A percentile compares a stretch with the other conserved stretches of the same genome.
Evolutionary conservation across 2,113 vertebrate species (phyloP).

Genomic region (Oreochromis spilurus): DNA sequence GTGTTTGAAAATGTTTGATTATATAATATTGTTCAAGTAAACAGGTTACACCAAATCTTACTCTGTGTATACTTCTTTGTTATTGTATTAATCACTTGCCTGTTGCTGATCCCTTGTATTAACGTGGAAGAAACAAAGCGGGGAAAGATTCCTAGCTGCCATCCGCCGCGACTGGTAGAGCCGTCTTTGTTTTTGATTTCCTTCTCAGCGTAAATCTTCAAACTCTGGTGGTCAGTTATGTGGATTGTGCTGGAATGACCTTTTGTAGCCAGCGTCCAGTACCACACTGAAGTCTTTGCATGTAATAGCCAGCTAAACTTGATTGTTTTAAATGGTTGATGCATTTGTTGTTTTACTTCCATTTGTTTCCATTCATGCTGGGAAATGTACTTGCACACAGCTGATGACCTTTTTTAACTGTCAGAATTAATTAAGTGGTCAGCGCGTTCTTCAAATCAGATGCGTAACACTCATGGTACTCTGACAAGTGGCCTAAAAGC

Average conservation of each 20-base stretch:
- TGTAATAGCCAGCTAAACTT: rapidly evolving
- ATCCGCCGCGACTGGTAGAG: background rate
- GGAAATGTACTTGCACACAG: background rate
- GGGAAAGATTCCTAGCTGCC: background rate
- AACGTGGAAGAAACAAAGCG: background rate
- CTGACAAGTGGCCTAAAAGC: background rate
- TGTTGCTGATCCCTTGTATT: rapidly evolving
- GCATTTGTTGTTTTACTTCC: background rate
- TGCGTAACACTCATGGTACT: background rate
- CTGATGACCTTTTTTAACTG: background rate
- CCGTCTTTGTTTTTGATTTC: background rate
- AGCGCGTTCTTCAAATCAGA: background rate
- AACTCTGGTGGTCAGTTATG: rapidly evolving
- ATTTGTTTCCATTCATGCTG: background rate
- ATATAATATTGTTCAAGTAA: background rate
- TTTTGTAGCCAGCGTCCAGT: background rate
- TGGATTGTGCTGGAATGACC: background rate
- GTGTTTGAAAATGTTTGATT: background rate
- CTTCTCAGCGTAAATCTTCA: rapidly evolving
- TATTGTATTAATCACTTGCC: background rate
- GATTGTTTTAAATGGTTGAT: background rate
- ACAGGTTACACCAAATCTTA: background rate
- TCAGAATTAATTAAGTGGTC: background rate
- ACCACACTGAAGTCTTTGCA: background rate
- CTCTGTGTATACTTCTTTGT: background rate